Conservation (phyloP, 2,113 vertebrate genomes). For the Pristiophorus japonicus region DNA sequence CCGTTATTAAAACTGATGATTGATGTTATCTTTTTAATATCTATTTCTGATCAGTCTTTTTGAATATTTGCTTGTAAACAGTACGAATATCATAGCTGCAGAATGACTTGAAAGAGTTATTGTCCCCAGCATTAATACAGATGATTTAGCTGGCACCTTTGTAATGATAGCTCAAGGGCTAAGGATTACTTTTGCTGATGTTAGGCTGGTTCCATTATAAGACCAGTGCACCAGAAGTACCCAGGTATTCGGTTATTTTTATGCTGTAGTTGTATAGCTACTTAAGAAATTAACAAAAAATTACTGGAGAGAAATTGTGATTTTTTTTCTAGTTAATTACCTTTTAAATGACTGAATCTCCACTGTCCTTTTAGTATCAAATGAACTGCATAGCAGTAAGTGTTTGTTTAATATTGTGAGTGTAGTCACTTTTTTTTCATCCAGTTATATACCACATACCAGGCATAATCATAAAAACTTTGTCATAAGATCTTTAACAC, state of each 20-base stretch:
- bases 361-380: background rate
- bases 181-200: background rate
- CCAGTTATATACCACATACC: background rate
- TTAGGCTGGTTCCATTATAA: background rate
- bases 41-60: background rate
- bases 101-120: background rate
- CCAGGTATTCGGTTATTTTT: too few species aligned
- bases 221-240: too few species aligned
- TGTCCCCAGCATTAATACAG: background rate
- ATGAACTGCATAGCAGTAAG: background rate
- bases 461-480: background rate
- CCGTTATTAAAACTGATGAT: background rate
- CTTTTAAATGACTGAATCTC: background rate
- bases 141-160: background rate
- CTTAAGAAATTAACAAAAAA: background rate
- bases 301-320: too few species aligned
- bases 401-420: background rate
- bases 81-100: background rate
- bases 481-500: too few species aligned
- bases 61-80: background rate
- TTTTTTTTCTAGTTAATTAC: background rate
- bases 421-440: background rate
- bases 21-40: background rate
- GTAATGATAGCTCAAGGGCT: background rate
- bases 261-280: too few species aligned